phyloP scores from a whole-genome alignment of 2,888 invertebrate genomes.

The Clostera curtula region DNA sequence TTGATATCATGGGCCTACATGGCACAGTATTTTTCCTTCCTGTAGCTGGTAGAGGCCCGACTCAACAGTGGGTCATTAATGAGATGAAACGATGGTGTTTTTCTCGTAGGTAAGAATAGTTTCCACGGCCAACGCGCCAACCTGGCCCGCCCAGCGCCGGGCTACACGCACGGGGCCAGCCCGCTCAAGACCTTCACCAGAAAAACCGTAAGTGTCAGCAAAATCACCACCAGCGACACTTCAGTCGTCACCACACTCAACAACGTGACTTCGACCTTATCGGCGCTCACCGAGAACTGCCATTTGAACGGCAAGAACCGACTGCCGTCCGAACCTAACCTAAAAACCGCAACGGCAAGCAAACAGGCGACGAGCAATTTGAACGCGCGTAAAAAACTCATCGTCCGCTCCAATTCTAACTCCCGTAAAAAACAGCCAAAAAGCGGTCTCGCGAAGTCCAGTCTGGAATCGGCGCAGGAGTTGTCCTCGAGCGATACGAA shows the following conservation, averaged over 20 bases:
- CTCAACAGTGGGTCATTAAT: too few relatives aligned
- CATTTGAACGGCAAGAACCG: constrained; percentile 64
- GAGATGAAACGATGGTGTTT: too few relatives aligned
- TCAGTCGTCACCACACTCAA: constrained; percentile 37
- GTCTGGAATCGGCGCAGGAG: constrained; percentile 54
- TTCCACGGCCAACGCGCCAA: constrained; percentile 66
- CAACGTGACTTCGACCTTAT: constrained; percentile 59
- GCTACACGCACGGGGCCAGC: constrained; percentile 52
- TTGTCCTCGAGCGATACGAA: constrained; percentile 69
- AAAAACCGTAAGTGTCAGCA: constrained; percentile 41
- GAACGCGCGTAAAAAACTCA: constrained; percentile 54
- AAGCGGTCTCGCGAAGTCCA: constrained; percentile 38
- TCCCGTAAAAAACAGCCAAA: constrained; percentile 62
- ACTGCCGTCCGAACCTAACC: constrained; percentile 55
- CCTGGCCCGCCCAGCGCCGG: constrained; percentile 48
- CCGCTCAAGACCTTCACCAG: constrained; percentile 55
- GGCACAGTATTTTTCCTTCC: too few relatives aligned
- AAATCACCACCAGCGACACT: constrained; percentile 40
- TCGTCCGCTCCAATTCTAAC: constrained; percentile 58
- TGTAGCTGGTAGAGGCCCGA: too few relatives aligned
- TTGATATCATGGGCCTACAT: too few relatives aligned
- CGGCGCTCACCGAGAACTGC: constrained; percentile 64
- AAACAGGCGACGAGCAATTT: constrained; percentile 37
- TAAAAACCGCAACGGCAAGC: constrained; percentile 36
- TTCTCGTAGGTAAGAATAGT: constrained; percentile 52